Evolutionary conservation across 2,888 invertebrate species (phyloP).

Genomic region (Macaria liturata): DNA sequence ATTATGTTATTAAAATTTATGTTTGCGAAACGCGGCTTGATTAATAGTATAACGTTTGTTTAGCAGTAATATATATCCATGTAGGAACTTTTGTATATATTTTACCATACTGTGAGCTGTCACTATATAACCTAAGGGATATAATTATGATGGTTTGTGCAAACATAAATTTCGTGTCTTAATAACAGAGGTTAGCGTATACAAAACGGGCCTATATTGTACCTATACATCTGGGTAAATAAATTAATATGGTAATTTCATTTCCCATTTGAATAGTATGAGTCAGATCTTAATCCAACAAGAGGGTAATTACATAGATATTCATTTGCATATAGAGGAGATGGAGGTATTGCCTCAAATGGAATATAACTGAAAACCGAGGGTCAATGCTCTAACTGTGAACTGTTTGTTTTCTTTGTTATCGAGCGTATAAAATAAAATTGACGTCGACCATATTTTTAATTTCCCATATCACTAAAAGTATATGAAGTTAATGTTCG

Average conservation of each 20-base stretch:
- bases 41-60: slow-evolving; percentile 20
- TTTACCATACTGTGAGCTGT: slow-evolving; percentile 2
- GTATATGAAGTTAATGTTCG: no score
- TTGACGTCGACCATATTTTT: no score
- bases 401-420: slow-evolving; percentile 40
- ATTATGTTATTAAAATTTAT: slow-evolving; percentile 27
- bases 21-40: slow-evolving; percentile 24
- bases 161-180: slow-evolving; percentile 9
- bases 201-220: slow-evolving; percentile 8
- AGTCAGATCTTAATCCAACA: slow-evolving; percentile 51
- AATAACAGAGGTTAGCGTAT: slow-evolving; percentile 7
- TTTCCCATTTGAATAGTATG: slow-evolving; percentile 50
- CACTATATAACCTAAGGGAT: slow-evolving; percentile 1
- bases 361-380: slow-evolving; percentile 52
- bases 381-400: slow-evolving; percentile 65
- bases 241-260: slow-evolving; percentile 55
- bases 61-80: slow-evolving; percentile 15
- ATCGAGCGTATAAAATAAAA: no score
- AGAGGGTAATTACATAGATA: slow-evolving; percentile 61
- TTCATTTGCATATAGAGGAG: slow-evolving; percentile 66
- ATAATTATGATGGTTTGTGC: slow-evolving; percentile 6
- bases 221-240: slow-evolving; percentile 42
- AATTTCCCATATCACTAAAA: no score
- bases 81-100: slow-evolving; percentile 10
- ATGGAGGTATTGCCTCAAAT: slow-evolving; percentile 55